Evolutionary conservation across 2,113 vertebrate species (phyloP), one percentile per base, ranked within the genome.

Genomic region (Hipposideros armiger): DNA sequence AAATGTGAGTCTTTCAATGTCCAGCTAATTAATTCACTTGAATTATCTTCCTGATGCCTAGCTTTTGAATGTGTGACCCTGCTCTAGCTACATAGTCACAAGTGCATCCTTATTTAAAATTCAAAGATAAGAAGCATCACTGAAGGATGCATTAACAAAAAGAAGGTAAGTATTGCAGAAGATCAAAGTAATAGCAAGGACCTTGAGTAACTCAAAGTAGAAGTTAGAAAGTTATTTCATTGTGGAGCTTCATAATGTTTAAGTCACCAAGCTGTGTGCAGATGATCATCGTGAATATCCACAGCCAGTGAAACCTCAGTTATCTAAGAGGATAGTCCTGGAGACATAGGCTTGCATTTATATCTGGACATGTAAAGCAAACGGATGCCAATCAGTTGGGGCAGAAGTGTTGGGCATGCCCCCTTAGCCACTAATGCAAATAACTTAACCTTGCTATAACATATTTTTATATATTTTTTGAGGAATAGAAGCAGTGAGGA

Each of bases 61-160:
- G 3, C 5, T 91, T 96, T 88, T 85, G 36, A 88, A 91, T 93
- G 45, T 19, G 30, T 91, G 42, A 30, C 1, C 36, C n/a, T 70
- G 2, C 32, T 93, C 22, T 84, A 26, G 26, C 47, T 54, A 54
- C 52, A 56, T 47, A 50, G 22, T 70, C 13, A 69, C 36, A 92
- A 73, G 17, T 45, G 32, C 30, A 85, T 64, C 17, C 3, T 93
- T 88, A 78, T 90, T 76, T 73, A 73, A 93, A 93, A 60, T 73
- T 66, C 64, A 47, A 32, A 58, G 30, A 42, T 81, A 32, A 69
- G 70, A 56, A 70, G 24, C 24, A 56, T 81, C 40, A 88, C 14
- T 58, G 28, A 85, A 76, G 2, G 7, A 24, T 74, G 7, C 16
- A 36, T 56, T 81, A 47, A 66, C 6, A 74, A 58, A 91, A 93